phyloP scores from a whole-genome alignment of 2,797 vertebrate species.

The Huso huso region DNA sequence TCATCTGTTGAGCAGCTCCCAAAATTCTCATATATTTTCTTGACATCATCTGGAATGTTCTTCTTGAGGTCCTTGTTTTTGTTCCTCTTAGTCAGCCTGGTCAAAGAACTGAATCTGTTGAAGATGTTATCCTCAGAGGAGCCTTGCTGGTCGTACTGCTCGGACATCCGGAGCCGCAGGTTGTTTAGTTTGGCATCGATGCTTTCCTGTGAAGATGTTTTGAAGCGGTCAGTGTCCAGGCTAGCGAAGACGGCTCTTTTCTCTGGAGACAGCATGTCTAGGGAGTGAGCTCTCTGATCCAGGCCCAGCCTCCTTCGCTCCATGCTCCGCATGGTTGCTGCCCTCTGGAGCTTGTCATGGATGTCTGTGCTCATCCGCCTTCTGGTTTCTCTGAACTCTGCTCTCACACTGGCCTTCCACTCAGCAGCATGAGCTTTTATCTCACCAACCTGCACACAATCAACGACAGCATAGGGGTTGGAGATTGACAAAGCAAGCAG shows the following conservation, averaged over 20 bases:
- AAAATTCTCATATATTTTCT: constrained; percentile 72
- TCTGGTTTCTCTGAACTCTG: constrained; percentile 88
- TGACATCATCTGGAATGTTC: constrained; percentile 74
- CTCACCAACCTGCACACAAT: constrained; percentile 80
- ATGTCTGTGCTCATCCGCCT: constrained; percentile 89
- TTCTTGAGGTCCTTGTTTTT: constrained; percentile 81
- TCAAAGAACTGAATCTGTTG: constrained; percentile 85
- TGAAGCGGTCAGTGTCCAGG: constrained; percentile 79
- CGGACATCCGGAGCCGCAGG: constrained; percentile 73
- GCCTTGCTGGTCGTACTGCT: constrained; percentile 67
- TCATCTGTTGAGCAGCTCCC: constrained; percentile 70
- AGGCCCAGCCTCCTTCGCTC: constrained; percentile 86
- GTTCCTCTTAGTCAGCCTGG: constrained; percentile 75
- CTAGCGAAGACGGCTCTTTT: constrained; percentile 86
- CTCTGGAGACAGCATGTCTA: constrained; percentile 93
- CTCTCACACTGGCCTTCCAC: constrained; percentile 93
- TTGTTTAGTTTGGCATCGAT: constrained; percentile 91
- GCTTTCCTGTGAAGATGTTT: constrained; percentile 93
- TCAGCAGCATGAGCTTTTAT: constrained; percentile 93
- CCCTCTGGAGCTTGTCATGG: constrained; percentile 91
- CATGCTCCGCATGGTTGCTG: constrained; percentile 95
- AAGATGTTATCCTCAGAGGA: constrained; percentile 91
- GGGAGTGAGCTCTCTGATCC: constrained; percentile 88
- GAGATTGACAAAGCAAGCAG: no score
- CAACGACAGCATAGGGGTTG: constrained; percentile 6